Evolutionary conservation across 2,113 vertebrate species (phyloP).

Genomic region (Lamprotornis superbus): DNA sequence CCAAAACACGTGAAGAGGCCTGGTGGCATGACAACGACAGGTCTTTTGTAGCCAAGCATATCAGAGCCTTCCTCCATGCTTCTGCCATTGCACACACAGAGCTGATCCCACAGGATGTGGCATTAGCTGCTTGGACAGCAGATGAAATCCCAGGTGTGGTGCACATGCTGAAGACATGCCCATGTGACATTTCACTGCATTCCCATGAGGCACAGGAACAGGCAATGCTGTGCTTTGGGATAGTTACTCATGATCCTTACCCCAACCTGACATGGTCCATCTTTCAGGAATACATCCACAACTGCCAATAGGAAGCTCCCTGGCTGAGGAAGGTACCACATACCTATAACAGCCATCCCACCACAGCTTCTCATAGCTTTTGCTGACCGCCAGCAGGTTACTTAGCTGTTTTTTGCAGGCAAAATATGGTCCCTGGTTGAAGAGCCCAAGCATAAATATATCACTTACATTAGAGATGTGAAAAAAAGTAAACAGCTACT

Average conservation of each 20-base stretch:
- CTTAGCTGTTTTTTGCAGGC: not conserved
- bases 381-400: not conserved
- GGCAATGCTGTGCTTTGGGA: not conserved
- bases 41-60: not conserved
- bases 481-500: not conserved
- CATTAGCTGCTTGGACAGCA: not conserved
- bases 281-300: not conserved
- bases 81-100: not conserved
- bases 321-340: not conserved
- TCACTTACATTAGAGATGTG: not conserved
- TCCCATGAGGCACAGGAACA: not conserved
- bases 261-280: not conserved
- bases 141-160: not conserved
- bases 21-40: rapidly evolving
- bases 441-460: not conserved
- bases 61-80: not conserved
- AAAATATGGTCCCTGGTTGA: not conserved
- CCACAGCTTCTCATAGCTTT: not conserved
- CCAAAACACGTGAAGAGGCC: not conserved
- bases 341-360: not conserved
- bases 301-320: not conserved
- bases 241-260: not conserved
- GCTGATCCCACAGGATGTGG: not conserved
- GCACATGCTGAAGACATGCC: rapidly evolving
- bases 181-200: not conserved